phyloP scores from a whole-genome alignment of 2,797 vertebrate species.

The Channallabes apus region DNA sequence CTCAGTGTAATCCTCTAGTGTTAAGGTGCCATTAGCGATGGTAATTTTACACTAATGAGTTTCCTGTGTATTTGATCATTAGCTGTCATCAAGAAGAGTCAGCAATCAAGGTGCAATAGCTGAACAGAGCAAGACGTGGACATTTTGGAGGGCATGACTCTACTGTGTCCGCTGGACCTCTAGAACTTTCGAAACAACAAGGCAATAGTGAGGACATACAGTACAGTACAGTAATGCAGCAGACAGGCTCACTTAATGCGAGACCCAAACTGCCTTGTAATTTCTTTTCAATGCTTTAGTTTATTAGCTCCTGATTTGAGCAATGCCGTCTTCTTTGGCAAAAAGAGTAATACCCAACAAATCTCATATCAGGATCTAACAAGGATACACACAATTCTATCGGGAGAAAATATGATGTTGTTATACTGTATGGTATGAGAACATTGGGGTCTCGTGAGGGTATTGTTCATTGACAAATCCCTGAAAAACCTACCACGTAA shows the following conservation, averaged over 20 bases:
- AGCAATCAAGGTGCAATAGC: slow-evolving; percentile 7
- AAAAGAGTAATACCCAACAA: no score
- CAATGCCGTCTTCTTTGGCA: no score
- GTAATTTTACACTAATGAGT: slow-evolving; percentile 17
- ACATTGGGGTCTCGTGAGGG: no score
- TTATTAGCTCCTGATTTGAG: no score
- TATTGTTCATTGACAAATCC: slow-evolving; percentile 18
- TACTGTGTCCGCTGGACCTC: not conserved
- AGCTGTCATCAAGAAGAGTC: slow-evolving; percentile 19
- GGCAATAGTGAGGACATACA: not conserved
- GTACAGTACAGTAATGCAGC: no score
- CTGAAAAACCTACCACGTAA: not conserved
- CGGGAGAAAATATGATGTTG: no score
- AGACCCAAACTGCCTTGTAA: no score
- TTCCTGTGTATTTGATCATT: slow-evolving; percentile 30
- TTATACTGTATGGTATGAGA: no score
- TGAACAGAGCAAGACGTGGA: not conserved
- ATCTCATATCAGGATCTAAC: no score
- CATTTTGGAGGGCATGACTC: slow-evolving; percentile 13
- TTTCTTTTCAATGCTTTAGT: no score
- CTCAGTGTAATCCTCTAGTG: not conserved
- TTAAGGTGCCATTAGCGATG: slow-evolving; percentile 8
- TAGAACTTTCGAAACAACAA: not conserved
- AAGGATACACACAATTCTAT: no score
- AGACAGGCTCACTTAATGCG: not conserved